Conservation (phyloP, 2,888 invertebrate species). For the Pheosia gnoma region DNA sequence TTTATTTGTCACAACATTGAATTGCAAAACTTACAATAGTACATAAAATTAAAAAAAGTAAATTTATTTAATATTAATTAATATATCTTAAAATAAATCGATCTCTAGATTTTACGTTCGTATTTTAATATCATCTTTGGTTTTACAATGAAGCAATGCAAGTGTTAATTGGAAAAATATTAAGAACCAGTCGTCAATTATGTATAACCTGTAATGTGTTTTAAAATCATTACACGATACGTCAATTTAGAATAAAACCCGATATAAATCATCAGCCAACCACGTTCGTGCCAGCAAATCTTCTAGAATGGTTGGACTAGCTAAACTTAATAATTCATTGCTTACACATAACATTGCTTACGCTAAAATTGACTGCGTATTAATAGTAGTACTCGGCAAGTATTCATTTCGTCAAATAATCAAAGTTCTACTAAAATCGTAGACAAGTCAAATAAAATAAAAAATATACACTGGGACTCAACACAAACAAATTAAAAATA, state of each 20-base stretch:
- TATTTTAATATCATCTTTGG: slow-evolving; percentile 78
- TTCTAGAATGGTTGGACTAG: slow-evolving; percentile 46
- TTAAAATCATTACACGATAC: slow-evolving; percentile 4
- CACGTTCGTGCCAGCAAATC: slow-evolving; percentile 13
- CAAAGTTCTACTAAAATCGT: slow-evolving; percentile 23
- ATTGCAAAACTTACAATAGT: slow-evolving; percentile 38
- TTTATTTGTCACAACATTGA: slow-evolving; percentile 47
- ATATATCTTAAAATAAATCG: slow-evolving; percentile 51
- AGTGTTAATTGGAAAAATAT: slow-evolving; percentile 13
- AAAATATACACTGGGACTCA: slow-evolving; percentile 25
- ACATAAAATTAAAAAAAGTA: slow-evolving; percentile 34
- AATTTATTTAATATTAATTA: slow-evolving; percentile 16
- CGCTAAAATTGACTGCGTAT: slow-evolving; percentile 40
- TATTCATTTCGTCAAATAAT: slow-evolving; percentile 29
- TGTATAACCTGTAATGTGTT: no score
- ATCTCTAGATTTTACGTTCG: slow-evolving; percentile 52
- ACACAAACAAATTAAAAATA: slow-evolving; percentile 17
- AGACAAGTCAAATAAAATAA: slow-evolving; percentile 27
- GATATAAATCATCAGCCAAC: slow-evolving; percentile 4
- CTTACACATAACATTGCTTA: slow-evolving; percentile 38
- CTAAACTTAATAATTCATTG: slow-evolving; percentile 37
- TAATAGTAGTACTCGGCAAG: slow-evolving; percentile 45
- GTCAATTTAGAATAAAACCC: slow-evolving; percentile 9
- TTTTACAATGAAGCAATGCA: slow-evolving; percentile 58
- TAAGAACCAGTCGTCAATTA: no score